phyloP scores from a whole-genome alignment of 2,797 vertebrate species.

The Lepilemur septentrionalis region DNA sequence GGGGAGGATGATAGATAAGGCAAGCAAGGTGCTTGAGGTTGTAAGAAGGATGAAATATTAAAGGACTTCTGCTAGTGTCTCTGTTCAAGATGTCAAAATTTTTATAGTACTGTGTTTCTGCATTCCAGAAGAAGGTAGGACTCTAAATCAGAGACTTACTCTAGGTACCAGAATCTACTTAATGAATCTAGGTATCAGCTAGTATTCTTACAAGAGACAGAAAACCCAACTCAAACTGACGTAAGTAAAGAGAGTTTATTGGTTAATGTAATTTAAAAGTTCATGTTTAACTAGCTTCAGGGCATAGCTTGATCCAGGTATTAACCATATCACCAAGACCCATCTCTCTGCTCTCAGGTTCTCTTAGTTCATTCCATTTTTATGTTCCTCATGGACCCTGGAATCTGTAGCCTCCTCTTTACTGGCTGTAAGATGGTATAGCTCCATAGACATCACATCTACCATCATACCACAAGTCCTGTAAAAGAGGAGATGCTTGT shows the following conservation, averaged over 20 bases:
- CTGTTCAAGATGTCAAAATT: neutral
- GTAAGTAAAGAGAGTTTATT: neutral
- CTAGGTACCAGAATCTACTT: neutral
- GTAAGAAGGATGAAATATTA: neutral
- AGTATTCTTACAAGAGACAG: neutral
- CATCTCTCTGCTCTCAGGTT: neutral
- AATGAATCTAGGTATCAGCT: neutral
- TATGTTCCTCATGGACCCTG: neutral
- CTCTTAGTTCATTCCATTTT: neutral
- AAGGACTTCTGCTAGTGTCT: neutral
- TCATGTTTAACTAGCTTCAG: neutral
- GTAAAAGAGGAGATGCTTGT: neutral
- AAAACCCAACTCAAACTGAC: neutral
- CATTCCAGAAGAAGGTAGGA: neutral
- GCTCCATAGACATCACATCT: neutral
- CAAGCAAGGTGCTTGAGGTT: neutral
- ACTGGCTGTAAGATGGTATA: neutral
- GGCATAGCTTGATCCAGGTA: neutral
- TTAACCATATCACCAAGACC: neutral
- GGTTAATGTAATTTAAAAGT: neutral
- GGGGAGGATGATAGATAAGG: neutral
- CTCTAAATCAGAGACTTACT: neutral
- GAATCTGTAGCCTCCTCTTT: neutral
- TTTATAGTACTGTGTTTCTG: neutral
- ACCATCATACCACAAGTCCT: neutral